These are phyloP conservation scores for Labeo calbasu DNA, from an alignment of 2,797 vertebrate genomes.

Conservation along the genomic window DNA sequence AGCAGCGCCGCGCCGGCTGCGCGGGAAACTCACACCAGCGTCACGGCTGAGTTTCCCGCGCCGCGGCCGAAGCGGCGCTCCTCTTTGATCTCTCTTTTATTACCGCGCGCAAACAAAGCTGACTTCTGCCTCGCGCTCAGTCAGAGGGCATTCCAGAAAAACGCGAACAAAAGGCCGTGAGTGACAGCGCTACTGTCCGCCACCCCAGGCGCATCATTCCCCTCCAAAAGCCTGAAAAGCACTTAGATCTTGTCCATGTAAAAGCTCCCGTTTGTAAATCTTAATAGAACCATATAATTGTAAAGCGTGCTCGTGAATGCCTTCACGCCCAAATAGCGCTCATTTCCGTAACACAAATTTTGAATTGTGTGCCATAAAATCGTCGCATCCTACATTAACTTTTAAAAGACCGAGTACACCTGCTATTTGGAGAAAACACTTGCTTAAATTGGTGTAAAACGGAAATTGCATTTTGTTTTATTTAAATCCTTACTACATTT, in stretches of 20 bases:
- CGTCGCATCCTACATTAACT: constrained; percentile 47
- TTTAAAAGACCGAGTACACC: constrained; percentile 45
- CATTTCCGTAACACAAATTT: constrained; percentile 53
- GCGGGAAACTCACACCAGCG: constrained; percentile 57
- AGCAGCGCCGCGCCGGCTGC: constrained; percentile 71
- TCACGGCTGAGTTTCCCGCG: constrained; percentile 60
- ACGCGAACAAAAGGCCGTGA: constrained; percentile 64
- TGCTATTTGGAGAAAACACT: constrained; percentile 31
- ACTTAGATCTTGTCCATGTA: constrained; percentile 52
- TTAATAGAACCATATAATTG: constrained; percentile 62
- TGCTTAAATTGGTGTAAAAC: constrained; percentile 5
- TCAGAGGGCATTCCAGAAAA: constrained; percentile 72
- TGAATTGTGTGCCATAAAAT: constrained; percentile 52
- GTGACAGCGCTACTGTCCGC: constrained; percentile 69
- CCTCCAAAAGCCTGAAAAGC: constrained; percentile 40
- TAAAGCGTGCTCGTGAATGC: constrained; percentile 59
- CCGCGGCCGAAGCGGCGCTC: constrained; percentile 70
- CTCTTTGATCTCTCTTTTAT: constrained; percentile 83
- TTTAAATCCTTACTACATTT: not conserved
- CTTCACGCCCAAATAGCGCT: constrained; percentile 54
- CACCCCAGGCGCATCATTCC: constrained; percentile 50
- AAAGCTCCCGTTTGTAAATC: constrained; percentile 56
- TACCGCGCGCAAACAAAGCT: constrained; percentile 80
- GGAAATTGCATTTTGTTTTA: constrained; percentile 16
- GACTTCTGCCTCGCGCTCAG: constrained; percentile 73